Base-by-base conservation (phyloP, 2,888 invertebrate genomes). In the Ectemnius cavifrons region DNA sequence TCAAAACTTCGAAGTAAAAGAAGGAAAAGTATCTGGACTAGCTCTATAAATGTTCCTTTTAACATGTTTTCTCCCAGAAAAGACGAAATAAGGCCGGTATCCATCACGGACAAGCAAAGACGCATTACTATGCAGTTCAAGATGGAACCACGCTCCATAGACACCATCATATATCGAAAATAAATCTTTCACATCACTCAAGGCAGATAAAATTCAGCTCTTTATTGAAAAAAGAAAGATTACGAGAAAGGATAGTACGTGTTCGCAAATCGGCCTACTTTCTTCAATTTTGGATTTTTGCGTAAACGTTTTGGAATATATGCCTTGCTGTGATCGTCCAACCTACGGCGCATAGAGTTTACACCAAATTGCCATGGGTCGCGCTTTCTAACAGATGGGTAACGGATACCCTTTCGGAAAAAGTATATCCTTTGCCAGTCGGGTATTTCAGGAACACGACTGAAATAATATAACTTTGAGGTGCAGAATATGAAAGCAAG, bases 361-460 rank as follows among this genome's bases (percentile, higher is more conserved):
- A 92, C 89, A n/a, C 91, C 91, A 69, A 94, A 90, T 89, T 96
- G 95, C 89, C 95, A 97, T 85, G 94, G 95, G 63, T 95, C 92
- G 66, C 93, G 92, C 6, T 94, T 92, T 64, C 97, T 96, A 90
- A 94, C 89, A 62, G 93, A 93, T 75, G 95, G 92, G 0, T 94
- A 95, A 13, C 95, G 93, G 84, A 94, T 91, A 86, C 94, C 91
- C 20, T 95, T 94, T 1, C 8, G 5, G 37, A 37, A 37, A 89
- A 96, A 95, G 89, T 96, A 97, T 77, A 97, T 95, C 79, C 93
- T 93, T 87, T 97, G 96, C 97, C 97, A 98, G 70, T 94, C 89
- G 85, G 95, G 95, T 47, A 94, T 92, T 92, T 97, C 97, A 23
- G 96, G 95, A 13, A 91, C 72, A 59, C 93, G 90, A 20, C 92